These are phyloP conservation scores for Toxotes jaculatrix DNA, from an alignment of 2,113 vertebrate genomes.

Conservation along the genomic window DNA sequence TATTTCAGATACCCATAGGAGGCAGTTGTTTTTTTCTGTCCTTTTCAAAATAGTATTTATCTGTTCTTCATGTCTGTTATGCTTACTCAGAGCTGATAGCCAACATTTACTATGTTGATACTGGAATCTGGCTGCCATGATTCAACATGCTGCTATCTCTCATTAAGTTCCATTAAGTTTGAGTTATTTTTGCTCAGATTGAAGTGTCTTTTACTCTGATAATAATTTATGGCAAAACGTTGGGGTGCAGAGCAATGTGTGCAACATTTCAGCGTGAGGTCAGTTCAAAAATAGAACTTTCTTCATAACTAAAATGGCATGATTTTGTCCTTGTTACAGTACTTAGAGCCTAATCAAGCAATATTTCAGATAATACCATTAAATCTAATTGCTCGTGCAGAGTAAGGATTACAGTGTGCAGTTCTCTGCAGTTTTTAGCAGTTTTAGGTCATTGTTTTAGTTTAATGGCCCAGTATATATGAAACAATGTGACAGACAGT, in stretches of 20 bases:
- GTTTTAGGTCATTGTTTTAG: not conserved
- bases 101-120: conserved; percentile 65
- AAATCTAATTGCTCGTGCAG: not conserved
- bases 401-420: not conserved
- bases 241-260: not conserved
- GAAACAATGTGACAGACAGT: not conserved
- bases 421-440: not conserved
- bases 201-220: conserved; percentile 19
- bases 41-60: conserved; percentile 13
- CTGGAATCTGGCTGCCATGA: conserved; percentile 44
- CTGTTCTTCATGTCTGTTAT: conserved; percentile 10
- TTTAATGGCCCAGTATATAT: not conserved
- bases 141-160: conserved; percentile 41
- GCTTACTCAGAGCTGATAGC: conserved; percentile 44
- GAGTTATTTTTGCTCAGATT: conserved; percentile 34
- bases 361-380: conserved; percentile 5
- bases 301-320: conserved; percentile 23
- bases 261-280: not conserved
- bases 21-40: not conserved
- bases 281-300: conserved; percentile 9
- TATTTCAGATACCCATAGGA: conserved; percentile 37
- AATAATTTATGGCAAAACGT: conserved; percentile 36
- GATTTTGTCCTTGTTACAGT: conserved; percentile 28
- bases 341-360: conserved; percentile 7
- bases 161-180: conserved; percentile 59